These are phyloP conservation scores for Tryphoninae sp. DNA, from an alignment of 2,888 invertebrate species.

Conservation along the genomic window DNA sequence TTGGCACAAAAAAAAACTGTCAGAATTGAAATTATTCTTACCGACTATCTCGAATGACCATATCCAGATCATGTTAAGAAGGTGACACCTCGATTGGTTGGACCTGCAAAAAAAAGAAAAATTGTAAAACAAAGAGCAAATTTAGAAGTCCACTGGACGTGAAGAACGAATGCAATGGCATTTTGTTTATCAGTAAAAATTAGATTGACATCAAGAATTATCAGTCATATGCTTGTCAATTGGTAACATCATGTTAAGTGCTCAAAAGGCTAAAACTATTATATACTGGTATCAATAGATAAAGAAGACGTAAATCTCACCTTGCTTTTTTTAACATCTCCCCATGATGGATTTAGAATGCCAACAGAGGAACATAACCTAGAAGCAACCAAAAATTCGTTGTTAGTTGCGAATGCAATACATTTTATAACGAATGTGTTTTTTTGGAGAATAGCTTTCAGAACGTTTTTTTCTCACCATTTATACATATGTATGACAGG, in stretches of 20 bases:
- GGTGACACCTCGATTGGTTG: background rate
- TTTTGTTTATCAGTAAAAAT: slow-evolving; percentile 48
- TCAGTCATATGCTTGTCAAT: slow-evolving; percentile 79
- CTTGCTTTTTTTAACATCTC: no score
- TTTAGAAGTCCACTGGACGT: background rate
- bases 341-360: no score
- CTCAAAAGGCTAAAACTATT: background rate
- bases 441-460: slow-evolving; percentile 63
- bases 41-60: slow-evolving; percentile 15
- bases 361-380: background rate
- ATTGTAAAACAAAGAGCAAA: slow-evolving; percentile 2
- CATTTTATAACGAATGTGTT: background rate
- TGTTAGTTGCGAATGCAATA: background rate
- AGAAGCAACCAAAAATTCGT: slow-evolving; percentile 11
- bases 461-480: slow-evolving; percentile 73
- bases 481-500: slow-evolving; percentile 75
- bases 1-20: slow-evolving; percentile 15
- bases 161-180: background rate
- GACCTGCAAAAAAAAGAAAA: slow-evolving; percentile 18
- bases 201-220: slow-evolving; percentile 70
- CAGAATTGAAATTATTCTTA: background rate
- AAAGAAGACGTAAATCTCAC: no score
- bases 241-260: slow-evolving; percentile 71
- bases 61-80: background rate
- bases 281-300: no score